A percentile compares a stretch with the other conserved stretches of the same genome.
Evolutionary conservation across 2,797 vertebrate genomes (phyloP).

Genomic region (Poecile montanus): DNA sequence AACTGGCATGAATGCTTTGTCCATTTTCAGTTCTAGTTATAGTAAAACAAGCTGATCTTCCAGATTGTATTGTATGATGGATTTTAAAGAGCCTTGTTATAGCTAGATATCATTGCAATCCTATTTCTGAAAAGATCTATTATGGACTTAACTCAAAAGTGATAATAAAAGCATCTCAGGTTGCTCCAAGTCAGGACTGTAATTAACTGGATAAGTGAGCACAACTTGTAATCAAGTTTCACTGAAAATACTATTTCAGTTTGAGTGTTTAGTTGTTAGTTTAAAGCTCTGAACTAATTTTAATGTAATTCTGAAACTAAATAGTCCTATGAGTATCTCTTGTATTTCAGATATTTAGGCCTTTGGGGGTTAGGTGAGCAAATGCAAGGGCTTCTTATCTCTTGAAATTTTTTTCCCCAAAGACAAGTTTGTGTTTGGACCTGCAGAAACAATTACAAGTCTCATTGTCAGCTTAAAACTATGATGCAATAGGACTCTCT

Average conservation of each 20-base stretch:
- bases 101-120: neutral
- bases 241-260: conserved; percentile 23
- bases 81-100: conserved; percentile 33
- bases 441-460: neutral
- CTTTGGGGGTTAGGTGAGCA: neutral
- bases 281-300: conserved; percentile 8
- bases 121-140: conserved; percentile 36
- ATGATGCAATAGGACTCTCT: neutral
- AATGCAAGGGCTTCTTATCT: neutral
- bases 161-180: conserved; percentile 23
- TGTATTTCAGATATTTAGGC: neutral
- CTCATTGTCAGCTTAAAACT: neutral
- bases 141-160: conserved; percentile 1
- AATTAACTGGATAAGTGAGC: conserved; percentile 35
- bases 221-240: conserved; percentile 24
- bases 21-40: neutral
- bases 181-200: conserved; percentile 16
- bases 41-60: conserved; percentile 30
- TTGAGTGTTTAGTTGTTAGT: neutral
- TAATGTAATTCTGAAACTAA: neutral
- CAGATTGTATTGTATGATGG: conserved; percentile 4
- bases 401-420: neutral
- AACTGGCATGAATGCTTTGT: neutral
- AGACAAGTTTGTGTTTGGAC: neutral
- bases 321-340: neutral